phyloP scores from a whole-genome alignment of 2,797 vertebrate species.

The Petrocephalus sullivani region DNA sequence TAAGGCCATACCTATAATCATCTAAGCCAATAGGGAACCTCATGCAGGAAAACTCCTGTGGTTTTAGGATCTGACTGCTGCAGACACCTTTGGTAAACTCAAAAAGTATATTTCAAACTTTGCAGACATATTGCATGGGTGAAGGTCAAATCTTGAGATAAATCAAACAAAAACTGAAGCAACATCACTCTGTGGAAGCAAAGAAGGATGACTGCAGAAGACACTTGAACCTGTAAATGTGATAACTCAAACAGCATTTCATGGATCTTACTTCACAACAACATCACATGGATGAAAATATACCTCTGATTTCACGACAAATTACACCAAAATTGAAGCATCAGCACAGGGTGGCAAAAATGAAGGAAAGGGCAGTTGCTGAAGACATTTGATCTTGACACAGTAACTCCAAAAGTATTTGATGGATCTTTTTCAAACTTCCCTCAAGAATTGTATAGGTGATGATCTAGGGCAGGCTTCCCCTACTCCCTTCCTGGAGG shows the following conservation, averaged over 20 bases:
- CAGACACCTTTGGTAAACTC: neutral
- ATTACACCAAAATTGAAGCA: no score
- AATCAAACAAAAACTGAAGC: neutral
- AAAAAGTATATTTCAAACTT: neutral
- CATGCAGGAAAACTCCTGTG: neutral
- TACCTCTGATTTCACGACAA: neutral
- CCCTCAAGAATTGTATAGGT: neutral
- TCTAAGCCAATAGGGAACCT: neutral
- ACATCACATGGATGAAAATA: neutral
- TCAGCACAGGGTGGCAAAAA: no score
- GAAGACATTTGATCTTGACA: neutral
- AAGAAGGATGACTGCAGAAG: neutral
- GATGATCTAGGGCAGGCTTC: neutral
- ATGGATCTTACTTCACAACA: neutral
- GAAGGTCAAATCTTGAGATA: neutral
- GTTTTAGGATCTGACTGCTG: neutral
- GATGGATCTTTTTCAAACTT: neutral
- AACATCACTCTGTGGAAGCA: neutral
- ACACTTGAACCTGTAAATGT: neutral
- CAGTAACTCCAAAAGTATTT: neutral
- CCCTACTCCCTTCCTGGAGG: no score
- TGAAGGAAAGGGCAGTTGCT: neutral
- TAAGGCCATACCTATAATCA: slow-evolving; percentile 47
- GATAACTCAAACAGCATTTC: neutral
- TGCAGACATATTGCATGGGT: neutral